A percentile compares a stretch with the other conserved stretches of the same genome.
Conservation (phyloP, 2,113 vertebrate species). For the Prionailurus viverrinus region DNA sequence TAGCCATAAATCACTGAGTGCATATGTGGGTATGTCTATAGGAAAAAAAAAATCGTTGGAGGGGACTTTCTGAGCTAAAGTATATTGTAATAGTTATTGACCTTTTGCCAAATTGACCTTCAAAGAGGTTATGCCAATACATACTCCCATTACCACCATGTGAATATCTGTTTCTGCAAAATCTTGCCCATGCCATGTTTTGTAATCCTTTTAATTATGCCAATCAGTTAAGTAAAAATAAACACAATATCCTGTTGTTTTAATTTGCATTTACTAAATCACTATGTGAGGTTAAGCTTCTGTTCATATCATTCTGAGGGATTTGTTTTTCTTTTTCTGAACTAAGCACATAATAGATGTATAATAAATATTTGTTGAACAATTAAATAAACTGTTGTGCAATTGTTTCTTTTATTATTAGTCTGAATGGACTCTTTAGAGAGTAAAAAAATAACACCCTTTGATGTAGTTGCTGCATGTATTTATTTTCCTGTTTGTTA, state of each 20-base stretch:
- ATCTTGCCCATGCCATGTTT: slow-evolving; percentile 31
- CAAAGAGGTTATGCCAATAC: not conserved
- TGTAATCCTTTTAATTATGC: slow-evolving; percentile 50
- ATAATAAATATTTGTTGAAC: slow-evolving; percentile 19
- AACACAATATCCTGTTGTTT: slow-evolving; percentile 38
- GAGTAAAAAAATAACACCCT: not conserved
- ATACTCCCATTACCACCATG: not conserved
- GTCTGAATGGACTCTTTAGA: not conserved
- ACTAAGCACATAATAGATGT: not conserved
- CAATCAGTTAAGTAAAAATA: slow-evolving; percentile 60
- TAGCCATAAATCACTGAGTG: not conserved
- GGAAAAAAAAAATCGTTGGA: not conserved
- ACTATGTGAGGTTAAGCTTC: not conserved
- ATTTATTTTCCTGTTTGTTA: not conserved
- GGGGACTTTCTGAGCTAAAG: slow-evolving; percentile 9
- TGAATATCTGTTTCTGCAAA: not conserved
- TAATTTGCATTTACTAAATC: slow-evolving; percentile 57
- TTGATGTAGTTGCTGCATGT: not conserved
- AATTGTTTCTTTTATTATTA: not conserved
- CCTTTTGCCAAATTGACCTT: slow-evolving; percentile 63
- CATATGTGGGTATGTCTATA: not conserved
- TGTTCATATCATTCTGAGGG: slow-evolving; percentile 6
- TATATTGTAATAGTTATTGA: slow-evolving; percentile 14
- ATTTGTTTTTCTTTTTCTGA: slow-evolving; percentile 55
- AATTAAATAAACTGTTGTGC: not conserved